These are phyloP conservation scores for Metopia argyrocephala DNA, from an alignment of 2,888 invertebrate genomes.

Conservation along the genomic window DNA sequence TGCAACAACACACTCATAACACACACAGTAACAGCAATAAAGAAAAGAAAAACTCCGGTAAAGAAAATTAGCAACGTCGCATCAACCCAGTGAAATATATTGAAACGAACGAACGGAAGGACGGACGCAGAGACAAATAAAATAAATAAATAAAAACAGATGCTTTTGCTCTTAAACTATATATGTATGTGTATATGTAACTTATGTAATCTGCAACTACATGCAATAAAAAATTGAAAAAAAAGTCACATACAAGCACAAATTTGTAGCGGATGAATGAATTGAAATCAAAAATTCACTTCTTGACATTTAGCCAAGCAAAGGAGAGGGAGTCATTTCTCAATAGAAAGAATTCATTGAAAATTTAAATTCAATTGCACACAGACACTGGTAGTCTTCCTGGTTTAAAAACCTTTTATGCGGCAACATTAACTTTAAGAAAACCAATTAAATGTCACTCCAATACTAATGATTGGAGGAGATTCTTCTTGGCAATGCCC, in stretches of 20 bases:
- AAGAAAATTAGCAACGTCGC: not conserved
- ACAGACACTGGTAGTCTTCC: not conserved
- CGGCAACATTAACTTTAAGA: slow-evolving; percentile 4
- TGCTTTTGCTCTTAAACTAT: slow-evolving; percentile 23
- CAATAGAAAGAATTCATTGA: not conserved
- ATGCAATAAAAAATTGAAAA: not conserved
- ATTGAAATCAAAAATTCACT: not conserved
- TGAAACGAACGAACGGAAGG: not conserved
- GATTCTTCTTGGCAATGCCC: slow-evolving; percentile 31
- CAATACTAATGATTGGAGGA: slow-evolving; percentile 27
- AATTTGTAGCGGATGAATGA: not conserved
- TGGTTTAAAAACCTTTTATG: slow-evolving; percentile 3
- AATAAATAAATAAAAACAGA: not conserved
- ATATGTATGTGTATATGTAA: too few relatives aligned
- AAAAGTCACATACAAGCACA: slow-evolving; percentile 46
- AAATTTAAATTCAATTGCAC: not conserved
- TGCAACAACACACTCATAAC: too few relatives aligned
- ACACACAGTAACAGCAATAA: not conserved
- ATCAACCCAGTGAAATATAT: slow-evolving; percentile 23
- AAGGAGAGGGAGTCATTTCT: not conserved
- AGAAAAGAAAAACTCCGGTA: not conserved
- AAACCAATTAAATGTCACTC: slow-evolving; percentile 27
- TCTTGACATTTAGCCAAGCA: slow-evolving; percentile 40
- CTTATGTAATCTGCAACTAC: slow-evolving; percentile 53
- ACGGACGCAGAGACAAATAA: not conserved